A percentile compares a stretch with the other conserved stretches of the same genome.
Evolutionary conservation across 2,888 invertebrate species (phyloP).

Genomic region (Belgica antarctica): DNA sequence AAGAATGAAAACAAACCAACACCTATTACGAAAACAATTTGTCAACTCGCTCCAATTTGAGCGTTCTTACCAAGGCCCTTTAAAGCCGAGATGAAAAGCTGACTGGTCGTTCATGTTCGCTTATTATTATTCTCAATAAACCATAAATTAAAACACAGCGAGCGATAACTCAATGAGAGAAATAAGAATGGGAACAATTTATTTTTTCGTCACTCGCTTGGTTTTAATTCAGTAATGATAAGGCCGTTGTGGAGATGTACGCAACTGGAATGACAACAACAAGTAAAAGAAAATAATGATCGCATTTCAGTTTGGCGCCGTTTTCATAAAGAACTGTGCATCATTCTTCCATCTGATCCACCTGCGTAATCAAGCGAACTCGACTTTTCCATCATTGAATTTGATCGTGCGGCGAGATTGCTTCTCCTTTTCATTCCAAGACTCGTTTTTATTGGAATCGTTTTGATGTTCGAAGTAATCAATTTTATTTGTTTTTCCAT

Average conservation of each 20-base stretch:
- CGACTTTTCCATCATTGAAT: not conserved
- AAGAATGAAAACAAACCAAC: not conserved
- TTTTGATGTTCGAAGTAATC: constrained; percentile 1
- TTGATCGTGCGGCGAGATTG: constrained; percentile 8
- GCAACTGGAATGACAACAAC: not conserved
- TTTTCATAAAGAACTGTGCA: constrained; percentile 20
- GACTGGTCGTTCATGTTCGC: constrained; percentile 15
- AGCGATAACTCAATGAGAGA: constrained; percentile 30
- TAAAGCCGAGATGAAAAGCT: not conserved
- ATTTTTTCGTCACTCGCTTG: constrained; percentile 28
- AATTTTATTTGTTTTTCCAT: constrained; percentile 24
- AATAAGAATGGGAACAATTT: constrained; percentile 37
- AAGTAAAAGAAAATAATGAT: not conserved
- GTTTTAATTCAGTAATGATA: constrained; percentile 39
- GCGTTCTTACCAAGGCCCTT: no score
- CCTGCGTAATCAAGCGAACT: constrained; percentile 20
- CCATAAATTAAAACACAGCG: constrained; percentile 39
- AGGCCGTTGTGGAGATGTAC: constrained; percentile 3
- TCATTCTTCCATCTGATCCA: constrained; percentile 26
- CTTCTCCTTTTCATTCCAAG: constrained; percentile 3
- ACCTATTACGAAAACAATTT: constrained; percentile 2
- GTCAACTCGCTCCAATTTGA: no score
- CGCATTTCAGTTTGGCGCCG: constrained; percentile 30
- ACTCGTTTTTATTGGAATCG: constrained; percentile 22
- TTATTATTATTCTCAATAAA: constrained; percentile 37